These are phyloP conservation scores for Diaphora mendica DNA, from an alignment of 2,888 invertebrate genomes.

Conservation along the genomic window DNA sequence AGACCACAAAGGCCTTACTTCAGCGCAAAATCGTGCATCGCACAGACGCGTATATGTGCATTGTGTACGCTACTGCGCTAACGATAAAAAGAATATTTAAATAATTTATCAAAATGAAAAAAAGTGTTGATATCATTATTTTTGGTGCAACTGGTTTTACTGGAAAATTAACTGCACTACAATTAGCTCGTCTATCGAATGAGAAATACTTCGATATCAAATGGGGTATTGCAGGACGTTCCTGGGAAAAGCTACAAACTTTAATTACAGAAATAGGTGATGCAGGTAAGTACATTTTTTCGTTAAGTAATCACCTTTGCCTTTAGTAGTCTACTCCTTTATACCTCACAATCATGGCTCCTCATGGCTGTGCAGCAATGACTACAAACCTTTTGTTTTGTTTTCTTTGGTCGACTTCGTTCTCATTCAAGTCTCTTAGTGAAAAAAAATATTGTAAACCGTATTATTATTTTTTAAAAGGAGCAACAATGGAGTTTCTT, in stretches of 20 bases:
- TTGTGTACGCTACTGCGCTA: neutral
- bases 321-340: too few species aligned
- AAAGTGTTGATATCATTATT: constrained; percentile 58
- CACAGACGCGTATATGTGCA: neutral
- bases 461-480: too few species aligned
- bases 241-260: constrained; percentile 54
- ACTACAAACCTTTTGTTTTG: too few species aligned
- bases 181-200: constrained; percentile 45
- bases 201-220: constrained; percentile 47
- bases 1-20: too few species aligned
- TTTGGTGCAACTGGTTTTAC: constrained; percentile 66
- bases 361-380: too few species aligned
- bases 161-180: constrained; percentile 51
- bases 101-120: constrained; percentile 6
- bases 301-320: neutral
- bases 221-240: constrained; percentile 62
- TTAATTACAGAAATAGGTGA: constrained; percentile 32
- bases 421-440: too few species aligned
- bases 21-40: neutral
- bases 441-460: too few species aligned
- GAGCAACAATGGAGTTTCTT: too few species aligned
- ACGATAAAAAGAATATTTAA: neutral
- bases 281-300: constrained; percentile 28
- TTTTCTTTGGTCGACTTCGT: too few species aligned
- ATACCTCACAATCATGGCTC: too few species aligned